Conservation (phyloP, 2,888 invertebrate genomes). For the Tetheella fluctuosa region DNA sequence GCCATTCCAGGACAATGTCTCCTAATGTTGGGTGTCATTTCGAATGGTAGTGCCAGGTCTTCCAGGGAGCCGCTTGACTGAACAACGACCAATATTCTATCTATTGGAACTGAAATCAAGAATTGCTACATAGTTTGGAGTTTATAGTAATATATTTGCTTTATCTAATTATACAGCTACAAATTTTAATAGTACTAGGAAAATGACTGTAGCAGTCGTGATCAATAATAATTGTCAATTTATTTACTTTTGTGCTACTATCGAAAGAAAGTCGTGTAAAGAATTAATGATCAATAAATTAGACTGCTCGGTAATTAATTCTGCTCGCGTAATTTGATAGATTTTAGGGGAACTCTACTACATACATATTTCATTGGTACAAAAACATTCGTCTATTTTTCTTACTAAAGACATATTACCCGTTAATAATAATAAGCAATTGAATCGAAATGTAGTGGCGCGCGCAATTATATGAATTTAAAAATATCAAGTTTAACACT, state of each 20-base stretch:
- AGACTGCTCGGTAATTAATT: background rate
- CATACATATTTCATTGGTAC: background rate
- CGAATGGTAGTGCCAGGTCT: background rate
- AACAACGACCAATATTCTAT: too few relatives aligned
- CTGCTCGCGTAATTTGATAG: background rate
- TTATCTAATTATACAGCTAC: too few relatives aligned
- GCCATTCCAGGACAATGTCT: background rate
- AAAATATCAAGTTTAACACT: slow-evolving; percentile 5
- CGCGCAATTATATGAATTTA: background rate
- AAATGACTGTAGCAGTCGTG: background rate
- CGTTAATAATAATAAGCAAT: background rate
- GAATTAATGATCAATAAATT: background rate
- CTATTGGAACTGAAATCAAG: too few relatives aligned
- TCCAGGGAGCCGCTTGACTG: background rate
- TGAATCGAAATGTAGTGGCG: background rate
- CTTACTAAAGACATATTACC: background rate
- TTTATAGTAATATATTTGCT: background rate
- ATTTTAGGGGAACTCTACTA: background rate
- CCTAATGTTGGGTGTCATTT: background rate
- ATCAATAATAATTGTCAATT: background rate
- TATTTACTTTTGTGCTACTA: background rate
- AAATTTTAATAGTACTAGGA: background rate
- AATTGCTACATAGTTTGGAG: too few relatives aligned
- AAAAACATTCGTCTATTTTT: background rate
- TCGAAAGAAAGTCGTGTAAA: background rate